These are phyloP conservation scores for Adela reaumurella DNA, from an alignment of 2,888 invertebrate genomes.

Conservation along the genomic window DNA sequence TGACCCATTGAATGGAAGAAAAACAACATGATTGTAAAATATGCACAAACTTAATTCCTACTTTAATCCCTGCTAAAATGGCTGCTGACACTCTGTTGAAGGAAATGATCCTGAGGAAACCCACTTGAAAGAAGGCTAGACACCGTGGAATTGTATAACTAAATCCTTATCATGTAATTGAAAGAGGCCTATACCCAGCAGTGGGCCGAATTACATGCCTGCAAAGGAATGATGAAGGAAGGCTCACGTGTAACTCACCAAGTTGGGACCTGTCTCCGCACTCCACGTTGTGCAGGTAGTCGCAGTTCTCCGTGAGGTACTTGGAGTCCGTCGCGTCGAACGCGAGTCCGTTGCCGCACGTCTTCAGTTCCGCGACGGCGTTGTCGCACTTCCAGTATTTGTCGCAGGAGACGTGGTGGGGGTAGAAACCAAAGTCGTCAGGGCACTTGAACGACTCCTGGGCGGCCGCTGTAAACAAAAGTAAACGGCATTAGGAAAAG, in stretches of 20 bases:
- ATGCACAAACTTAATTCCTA: too few species aligned
- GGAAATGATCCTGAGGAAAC: too few species aligned
- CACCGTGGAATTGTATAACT: too few species aligned
- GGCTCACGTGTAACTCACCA: slow-evolving; percentile 66
- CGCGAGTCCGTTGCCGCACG: slow-evolving; percentile 90
- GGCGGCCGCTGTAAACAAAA: slow-evolving; percentile 58
- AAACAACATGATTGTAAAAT: too few species aligned
- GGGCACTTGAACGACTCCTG: slow-evolving; percentile 90
- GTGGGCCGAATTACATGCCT: too few species aligned
- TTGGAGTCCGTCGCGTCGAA: slow-evolving; percentile 87
- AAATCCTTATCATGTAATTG: too few species aligned
- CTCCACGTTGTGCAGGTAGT: slow-evolving; percentile 92
- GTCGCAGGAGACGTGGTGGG: slow-evolving; percentile 85
- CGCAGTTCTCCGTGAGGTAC: slow-evolving; percentile 91
- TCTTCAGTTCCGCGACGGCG: slow-evolving; percentile 81
- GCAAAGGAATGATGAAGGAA: too few species aligned
- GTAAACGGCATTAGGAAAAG: not conserved
- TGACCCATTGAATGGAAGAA: too few species aligned
- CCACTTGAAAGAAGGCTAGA: too few species aligned
- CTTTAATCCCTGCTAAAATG: too few species aligned
- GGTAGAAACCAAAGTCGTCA: slow-evolving; percentile 92
- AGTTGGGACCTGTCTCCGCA: slow-evolving; percentile 85
- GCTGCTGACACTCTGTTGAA: too few species aligned
- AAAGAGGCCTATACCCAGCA: too few species aligned
- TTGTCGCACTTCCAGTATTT: slow-evolving; percentile 96